These are phyloP conservation scores for Halcyon smyrnensis DNA, from an alignment of 2,797 vertebrate species.

Conservation along the genomic window DNA sequence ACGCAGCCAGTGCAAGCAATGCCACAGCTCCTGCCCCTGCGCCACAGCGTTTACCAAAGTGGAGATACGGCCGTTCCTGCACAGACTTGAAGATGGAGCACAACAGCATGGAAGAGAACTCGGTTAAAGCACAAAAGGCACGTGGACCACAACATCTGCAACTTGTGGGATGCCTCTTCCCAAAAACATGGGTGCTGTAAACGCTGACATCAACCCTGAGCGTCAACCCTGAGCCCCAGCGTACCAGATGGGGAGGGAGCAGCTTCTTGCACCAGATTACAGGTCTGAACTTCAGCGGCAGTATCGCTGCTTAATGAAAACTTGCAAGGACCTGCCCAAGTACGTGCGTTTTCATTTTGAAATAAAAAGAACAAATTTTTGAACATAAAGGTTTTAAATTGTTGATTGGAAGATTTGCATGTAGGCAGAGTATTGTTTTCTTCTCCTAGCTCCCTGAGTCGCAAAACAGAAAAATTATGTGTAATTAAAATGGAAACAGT, in stretches of 20 bases:
- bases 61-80: neutral
- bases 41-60: neutral
- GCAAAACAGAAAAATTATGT: conserved; percentile 83
- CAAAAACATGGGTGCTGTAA: neutral
- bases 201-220: neutral
- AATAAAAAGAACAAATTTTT: conserved; percentile 62
- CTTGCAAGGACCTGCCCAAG: conserved; percentile 18
- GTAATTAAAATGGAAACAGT: conserved; percentile 82
- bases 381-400: conserved; percentile 79
- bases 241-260: neutral
- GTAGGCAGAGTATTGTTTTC: conserved; percentile 80
- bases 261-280: neutral
- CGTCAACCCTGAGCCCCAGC: fast-evolving
- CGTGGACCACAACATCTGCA: fast-evolving
- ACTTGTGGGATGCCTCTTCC: neutral
- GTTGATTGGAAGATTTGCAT: conserved; percentile 81
- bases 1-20: neutral
- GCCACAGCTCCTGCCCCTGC: neutral
- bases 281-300: neutral
- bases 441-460: conserved; percentile 79
- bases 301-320: neutral
- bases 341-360: conserved; percentile 25
- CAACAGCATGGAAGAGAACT: fast-evolving
- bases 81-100: fast-evolving
- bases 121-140: neutral